Evolutionary conservation across 2,888 invertebrate genomes (phyloP), one percentile per base, ranked within the genome.

Genomic region (Epinotia demarniana): DNA sequence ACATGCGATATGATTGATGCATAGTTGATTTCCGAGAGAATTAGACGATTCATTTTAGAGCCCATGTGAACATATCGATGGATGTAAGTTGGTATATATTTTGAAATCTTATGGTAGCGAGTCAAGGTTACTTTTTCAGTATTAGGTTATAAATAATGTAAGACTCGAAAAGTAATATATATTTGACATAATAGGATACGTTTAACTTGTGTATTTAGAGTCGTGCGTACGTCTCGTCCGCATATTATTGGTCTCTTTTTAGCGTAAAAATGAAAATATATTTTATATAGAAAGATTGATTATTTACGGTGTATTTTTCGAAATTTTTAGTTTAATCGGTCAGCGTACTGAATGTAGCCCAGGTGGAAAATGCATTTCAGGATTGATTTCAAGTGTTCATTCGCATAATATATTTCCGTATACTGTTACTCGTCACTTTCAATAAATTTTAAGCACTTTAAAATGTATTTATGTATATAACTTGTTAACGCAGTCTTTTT

Each of bases 41-140:
- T 55, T 71, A 16, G 64, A 64, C 9, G 57, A 49, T 70, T 63
- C 53, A 69, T 66, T n/a, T 62, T 72, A 72, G 66, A 70, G 60
- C 57, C 63, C 61, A 75, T 64, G 68, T 74, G 70, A 69, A 90
- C 92, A 92, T 92, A 92, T 92, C 91, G 83, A 81, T 83, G 78
- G 78, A 76, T 81, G 84, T 83, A 84, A 85, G 89, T 90, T 90
- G 89, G 89, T 89, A 87, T 87, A 82, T 86, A 86, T 81, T 81
- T 81, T 78, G 80, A 80, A 81, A 80, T 78, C 78, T 83, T 79
- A 80, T 78, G 66, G 76, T 81, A 81, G 79, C 78, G 85, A 86
- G 86, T 90, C 86, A 83, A 80, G 79, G 85, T 90, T 89, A 88
- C 89, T 92, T 90, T 91, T 91, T 91, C 92, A 92, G 92, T 92